phyloP scores from a whole-genome alignment of 2,113 vertebrate genomes.

The Crotalus horridus region DNA sequence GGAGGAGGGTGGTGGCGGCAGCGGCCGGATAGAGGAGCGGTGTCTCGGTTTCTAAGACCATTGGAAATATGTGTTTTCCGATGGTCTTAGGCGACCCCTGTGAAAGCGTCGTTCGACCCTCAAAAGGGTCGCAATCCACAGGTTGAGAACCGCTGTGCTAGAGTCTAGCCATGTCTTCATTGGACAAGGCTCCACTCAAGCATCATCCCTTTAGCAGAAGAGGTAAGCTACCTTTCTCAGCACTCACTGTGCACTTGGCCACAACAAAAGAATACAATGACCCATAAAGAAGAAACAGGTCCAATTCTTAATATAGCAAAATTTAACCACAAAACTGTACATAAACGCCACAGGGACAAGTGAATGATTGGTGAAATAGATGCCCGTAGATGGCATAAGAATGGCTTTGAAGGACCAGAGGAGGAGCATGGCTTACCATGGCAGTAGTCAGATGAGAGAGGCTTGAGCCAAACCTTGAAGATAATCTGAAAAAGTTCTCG shows the following conservation, averaged over 20 bases:
- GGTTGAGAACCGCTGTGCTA: background rate
- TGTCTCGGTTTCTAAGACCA: too few species aligned
- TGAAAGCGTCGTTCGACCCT: too few species aligned
- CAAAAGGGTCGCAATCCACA: too few species aligned
- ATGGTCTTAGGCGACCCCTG: too few species aligned
- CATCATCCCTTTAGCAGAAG: background rate
- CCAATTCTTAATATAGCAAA: background rate
- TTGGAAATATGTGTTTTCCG: too few species aligned
- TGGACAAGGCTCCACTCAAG: background rate
- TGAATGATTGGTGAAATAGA: background rate
- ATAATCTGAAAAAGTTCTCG: background rate
- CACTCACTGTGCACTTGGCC: background rate
- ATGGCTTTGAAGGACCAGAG: background rate
- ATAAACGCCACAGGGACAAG: background rate
- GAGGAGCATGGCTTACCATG: background rate
- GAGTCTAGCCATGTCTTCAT: background rate
- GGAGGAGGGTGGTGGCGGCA: too few species aligned
- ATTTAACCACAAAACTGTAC: background rate
- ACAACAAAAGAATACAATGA: background rate
- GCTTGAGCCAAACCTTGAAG: background rate
- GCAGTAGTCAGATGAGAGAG: too few species aligned
- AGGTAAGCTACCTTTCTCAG: too few species aligned
- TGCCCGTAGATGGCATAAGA: too few species aligned
- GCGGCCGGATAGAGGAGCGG: too few species aligned
- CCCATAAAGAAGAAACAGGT: background rate